Base-by-base conservation (phyloP, 2,888 invertebrate genomes). In the Cepaea hortensis region DNA sequence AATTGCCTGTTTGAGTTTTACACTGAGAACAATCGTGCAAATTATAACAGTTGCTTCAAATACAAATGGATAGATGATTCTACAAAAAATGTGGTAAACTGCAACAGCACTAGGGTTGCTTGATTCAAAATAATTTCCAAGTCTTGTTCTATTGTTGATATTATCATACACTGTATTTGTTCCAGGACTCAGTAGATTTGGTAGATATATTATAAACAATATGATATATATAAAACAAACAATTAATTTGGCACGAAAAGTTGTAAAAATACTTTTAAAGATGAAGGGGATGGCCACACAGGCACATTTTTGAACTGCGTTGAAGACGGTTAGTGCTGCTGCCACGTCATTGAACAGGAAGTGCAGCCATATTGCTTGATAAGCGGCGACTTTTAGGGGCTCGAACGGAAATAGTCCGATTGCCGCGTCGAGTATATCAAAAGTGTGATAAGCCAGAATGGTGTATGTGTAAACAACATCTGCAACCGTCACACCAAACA, bases 191-290 rank as follows among this genome's bases (percentile, higher is more conserved):
- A 62, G 18, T 2, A 84, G 72, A 13, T 7, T 35, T 55, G 83
- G 83, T 7, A 84, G 23, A 46, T 84, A 75, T 9, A 48, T 61
- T 11, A 48, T 46, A 15, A 84, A 5, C 50, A 62, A 23, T 5
- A 48, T 9, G 35, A 13, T 7, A 23, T 20, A 76, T 75, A 84
- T 3, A 55, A 23, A 20, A n/a, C 48, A 9, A 35, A 55, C 62
- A 62, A 62, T 35, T 6, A n/a, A 13, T 73, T 62, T 35, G 3
- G 83, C 75, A 20, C 83, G 13, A 20, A 20, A 62, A 50, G 11
- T 62, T 5, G 79, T 84, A 68, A 84, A 79, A n/a, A 79, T 46
- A 23, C 50, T 84, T 23, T 84, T 76, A 50, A 79, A 77, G 7
- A 77, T 61, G 11, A 84, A 20, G 6, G 84, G 76, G 7, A 79